Conservation (phyloP, 2,888 invertebrate genomes). For the Allophyes oxyacanthae region DNA sequence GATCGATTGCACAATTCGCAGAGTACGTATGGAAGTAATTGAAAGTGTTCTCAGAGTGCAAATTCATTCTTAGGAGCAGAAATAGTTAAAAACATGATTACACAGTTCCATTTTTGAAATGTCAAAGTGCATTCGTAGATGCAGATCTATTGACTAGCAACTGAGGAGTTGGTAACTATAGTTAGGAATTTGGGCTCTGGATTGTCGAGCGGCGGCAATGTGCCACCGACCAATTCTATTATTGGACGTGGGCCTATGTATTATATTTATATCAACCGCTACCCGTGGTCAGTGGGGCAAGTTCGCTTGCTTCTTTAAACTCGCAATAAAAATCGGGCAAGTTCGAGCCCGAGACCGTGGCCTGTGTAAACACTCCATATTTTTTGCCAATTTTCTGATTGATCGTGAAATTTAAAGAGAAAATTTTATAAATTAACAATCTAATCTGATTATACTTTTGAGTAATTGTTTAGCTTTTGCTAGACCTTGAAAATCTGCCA, state of each 20-base stretch:
- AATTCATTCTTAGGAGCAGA: background rate
- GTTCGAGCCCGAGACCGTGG: slow-evolving; percentile 83
- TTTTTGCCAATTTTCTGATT: slow-evolving; percentile 57
- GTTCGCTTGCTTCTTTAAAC: slow-evolving; percentile 84
- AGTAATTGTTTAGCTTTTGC: slow-evolving; percentile 26
- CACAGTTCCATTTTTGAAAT: slow-evolving; percentile 50
- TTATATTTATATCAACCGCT: slow-evolving; percentile 82
- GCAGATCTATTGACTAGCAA: slow-evolving; percentile 48
- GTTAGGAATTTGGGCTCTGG: slow-evolving; percentile 63
- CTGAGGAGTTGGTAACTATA: slow-evolving; percentile 44
- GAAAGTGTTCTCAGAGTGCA: slow-evolving; percentile 13
- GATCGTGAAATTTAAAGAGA: slow-evolving; percentile 30
- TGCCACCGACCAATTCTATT: slow-evolving; percentile 72
- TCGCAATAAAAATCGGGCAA: slow-evolving; percentile 85
- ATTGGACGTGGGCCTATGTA: slow-evolving; percentile 73
- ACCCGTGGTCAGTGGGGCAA: slow-evolving; percentile 85
- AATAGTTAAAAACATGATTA: slow-evolving; percentile 10
- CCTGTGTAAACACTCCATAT: slow-evolving; percentile 67
- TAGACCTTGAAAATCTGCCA: slow-evolving; percentile 41
- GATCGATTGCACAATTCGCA: slow-evolving; percentile 23
- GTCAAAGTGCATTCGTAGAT: slow-evolving; percentile 61
- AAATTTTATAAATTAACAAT: slow-evolving; percentile 19
- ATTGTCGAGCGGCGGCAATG: slow-evolving; percentile 63
- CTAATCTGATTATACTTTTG: slow-evolving; percentile 9
- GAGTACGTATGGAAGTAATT: slow-evolving; percentile 13